Evolutionary conservation across 1,140 invertebrate species (phyloP).

Genomic region (Ganaspis sp.): DNA sequence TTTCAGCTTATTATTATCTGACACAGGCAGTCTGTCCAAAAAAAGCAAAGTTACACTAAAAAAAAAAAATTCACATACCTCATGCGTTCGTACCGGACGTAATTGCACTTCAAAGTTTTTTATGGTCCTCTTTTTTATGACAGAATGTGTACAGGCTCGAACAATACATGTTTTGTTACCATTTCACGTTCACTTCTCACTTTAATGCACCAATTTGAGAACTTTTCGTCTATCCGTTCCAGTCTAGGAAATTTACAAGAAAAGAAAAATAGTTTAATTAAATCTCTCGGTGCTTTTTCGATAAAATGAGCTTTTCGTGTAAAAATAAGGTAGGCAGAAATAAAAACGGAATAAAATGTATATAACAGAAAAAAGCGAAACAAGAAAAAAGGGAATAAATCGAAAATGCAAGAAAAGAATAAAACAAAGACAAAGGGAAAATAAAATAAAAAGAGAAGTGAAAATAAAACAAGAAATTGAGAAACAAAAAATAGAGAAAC

Average conservation of each 20-base stretch:
- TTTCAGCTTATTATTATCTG: constrained; percentile 13
- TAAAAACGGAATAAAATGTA: too few relatives aligned
- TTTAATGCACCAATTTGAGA: not conserved
- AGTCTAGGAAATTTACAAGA: not conserved
- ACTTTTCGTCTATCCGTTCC: not conserved
- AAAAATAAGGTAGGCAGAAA: too few relatives aligned
- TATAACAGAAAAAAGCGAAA: too few relatives aligned
- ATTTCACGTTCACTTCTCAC: not conserved
- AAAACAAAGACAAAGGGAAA: too few relatives aligned
- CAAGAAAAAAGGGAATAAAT: too few relatives aligned
- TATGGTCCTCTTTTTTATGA: constrained; percentile 5
- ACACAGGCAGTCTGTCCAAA: not conserved
- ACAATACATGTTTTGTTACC: not conserved
- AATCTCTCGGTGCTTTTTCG: not conserved
- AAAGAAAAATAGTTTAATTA: not conserved
- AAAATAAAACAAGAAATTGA: too few relatives aligned
- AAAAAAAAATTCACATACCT: not conserved
- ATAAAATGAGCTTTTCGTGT: too few relatives aligned
- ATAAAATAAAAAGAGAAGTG: too few relatives aligned
- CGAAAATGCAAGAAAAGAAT: too few relatives aligned
- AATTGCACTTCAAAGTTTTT: constrained; percentile 24
- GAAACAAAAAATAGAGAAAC: too few relatives aligned
- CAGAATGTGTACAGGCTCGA: not conserved
- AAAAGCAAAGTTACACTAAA: not conserved
- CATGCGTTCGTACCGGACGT: not conserved